A percentile compares a stretch with the other conserved stretches of the same genome.
Conservation (phyloP, 2,797 vertebrate species). For the Antrozous pallidus region DNA sequence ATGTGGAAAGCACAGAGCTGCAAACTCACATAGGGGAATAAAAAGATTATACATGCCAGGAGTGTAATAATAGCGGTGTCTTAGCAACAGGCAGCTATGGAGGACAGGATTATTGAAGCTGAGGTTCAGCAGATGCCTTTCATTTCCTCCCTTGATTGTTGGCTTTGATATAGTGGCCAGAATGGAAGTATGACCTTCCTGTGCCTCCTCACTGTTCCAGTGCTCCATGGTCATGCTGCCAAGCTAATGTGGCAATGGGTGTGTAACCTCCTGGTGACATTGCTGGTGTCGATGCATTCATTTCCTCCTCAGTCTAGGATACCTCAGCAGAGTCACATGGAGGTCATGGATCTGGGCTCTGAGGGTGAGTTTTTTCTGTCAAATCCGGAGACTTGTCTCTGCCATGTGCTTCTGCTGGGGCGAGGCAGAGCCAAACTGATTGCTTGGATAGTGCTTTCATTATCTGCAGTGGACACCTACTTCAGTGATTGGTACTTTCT, state of each 20-base stretch:
- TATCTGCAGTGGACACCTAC: not conserved
- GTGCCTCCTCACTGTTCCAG: not conserved
- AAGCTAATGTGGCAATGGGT: not conserved
- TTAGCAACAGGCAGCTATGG: constrained; percentile 57
- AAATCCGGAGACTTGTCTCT: not conserved
- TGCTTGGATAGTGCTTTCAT: not conserved
- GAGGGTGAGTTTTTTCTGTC: not conserved
- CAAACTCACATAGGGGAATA: constrained; percentile 30
- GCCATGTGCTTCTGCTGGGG: not conserved
- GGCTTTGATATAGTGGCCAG: not conserved
- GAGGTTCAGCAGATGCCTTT: not conserved
- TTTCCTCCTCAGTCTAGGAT: not conserved
- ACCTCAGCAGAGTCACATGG: not conserved
- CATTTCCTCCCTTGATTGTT: not conserved
- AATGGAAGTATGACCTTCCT: not conserved
- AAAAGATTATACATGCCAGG: constrained; percentile 18
- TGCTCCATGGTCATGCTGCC: not conserved
- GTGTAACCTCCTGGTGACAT: not conserved
- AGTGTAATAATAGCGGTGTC: constrained; percentile 3
- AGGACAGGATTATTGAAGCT: not conserved
- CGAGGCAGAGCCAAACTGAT: not conserved
- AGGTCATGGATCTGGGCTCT: not conserved
- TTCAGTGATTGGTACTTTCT: not conserved
- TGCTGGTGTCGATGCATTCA: too few relatives aligned
- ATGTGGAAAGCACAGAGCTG: not conserved